These are phyloP conservation scores for Momotus momota DNA, from an alignment of 2,797 vertebrate genomes.

Conservation along the genomic window DNA sequence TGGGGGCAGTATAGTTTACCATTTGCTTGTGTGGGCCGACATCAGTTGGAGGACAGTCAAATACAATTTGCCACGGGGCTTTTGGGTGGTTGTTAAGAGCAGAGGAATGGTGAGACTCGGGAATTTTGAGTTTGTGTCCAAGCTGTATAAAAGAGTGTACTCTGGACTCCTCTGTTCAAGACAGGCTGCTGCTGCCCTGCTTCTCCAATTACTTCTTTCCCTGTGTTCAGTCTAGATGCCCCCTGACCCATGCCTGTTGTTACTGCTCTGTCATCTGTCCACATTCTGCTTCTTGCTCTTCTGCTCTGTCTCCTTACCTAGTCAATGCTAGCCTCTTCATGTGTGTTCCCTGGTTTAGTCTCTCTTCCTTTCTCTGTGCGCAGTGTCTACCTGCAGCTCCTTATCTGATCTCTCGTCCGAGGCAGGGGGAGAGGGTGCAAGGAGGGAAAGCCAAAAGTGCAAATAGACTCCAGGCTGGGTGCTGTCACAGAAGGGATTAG, in stretches of 20 bases:
- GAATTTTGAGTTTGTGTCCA: background rate
- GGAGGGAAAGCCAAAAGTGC: background rate
- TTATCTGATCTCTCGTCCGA: background rate
- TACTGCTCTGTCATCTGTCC: background rate
- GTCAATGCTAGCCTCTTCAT: background rate
- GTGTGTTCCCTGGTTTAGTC: background rate
- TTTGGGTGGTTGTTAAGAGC: background rate
- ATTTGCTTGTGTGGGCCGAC: background rate
- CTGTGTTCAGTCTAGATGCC: background rate
- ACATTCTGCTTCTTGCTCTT: background rate
- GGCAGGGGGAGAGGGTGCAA: background rate
- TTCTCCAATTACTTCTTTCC: background rate
- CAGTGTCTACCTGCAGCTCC: background rate
- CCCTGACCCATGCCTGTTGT: background rate
- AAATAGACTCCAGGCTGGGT: background rate
- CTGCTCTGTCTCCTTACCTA: background rate
- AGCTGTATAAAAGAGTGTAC: background rate
- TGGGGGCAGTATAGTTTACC: background rate
- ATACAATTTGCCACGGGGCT: fast-evolving
- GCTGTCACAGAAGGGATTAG: background rate
- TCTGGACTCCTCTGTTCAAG: background rate
- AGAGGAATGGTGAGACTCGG: background rate
- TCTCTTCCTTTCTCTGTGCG: background rate
- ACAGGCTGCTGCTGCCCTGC: background rate
- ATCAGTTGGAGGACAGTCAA: background rate